A percentile compares a stretch with the other conserved stretches of the same genome.
These are phyloP conservation scores for Patiria miniata DNA, from an alignment of 35 echinoderm and acorn worm species.

Conservation along the genomic window DNA sequence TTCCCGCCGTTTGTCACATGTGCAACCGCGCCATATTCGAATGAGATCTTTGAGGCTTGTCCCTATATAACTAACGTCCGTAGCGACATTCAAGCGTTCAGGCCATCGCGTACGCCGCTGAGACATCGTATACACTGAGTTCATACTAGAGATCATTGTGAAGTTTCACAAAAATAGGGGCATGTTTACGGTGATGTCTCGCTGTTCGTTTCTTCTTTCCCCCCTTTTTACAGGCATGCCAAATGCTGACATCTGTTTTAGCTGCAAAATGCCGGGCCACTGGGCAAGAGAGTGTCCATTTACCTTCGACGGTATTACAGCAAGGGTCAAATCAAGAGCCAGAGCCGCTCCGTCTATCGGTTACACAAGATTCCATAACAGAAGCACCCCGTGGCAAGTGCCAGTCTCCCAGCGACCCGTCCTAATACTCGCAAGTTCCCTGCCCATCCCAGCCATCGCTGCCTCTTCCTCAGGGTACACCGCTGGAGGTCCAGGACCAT, in stretches of 20 bases:
- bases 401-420: background rate
- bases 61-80: too few relatives aligned
- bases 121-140: too few relatives aligned
- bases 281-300: conserved; percentile 2
- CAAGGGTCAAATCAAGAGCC: background rate
- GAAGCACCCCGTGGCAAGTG: conserved; percentile 1
- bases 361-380: background rate
- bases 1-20: too few relatives aligned
- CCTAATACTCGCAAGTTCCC: background rate
- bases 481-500: background rate
- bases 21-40: too few relatives aligned
- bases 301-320: background rate
- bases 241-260: conserved; percentile 1
- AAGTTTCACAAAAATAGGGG: background rate
- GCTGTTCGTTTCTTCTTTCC: background rate
- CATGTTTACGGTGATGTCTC: background rate
- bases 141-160: too few relatives aligned
- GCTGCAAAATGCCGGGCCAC: background rate
- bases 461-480: background rate
- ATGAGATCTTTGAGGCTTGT: too few relatives aligned
- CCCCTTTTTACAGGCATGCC: background rate
- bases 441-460: background rate
- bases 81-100: too few relatives aligned
- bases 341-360: background rate
- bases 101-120: too few relatives aligned